Conservation (phyloP, 1,140 invertebrate species). For the Trichonephila clavata region DNA sequence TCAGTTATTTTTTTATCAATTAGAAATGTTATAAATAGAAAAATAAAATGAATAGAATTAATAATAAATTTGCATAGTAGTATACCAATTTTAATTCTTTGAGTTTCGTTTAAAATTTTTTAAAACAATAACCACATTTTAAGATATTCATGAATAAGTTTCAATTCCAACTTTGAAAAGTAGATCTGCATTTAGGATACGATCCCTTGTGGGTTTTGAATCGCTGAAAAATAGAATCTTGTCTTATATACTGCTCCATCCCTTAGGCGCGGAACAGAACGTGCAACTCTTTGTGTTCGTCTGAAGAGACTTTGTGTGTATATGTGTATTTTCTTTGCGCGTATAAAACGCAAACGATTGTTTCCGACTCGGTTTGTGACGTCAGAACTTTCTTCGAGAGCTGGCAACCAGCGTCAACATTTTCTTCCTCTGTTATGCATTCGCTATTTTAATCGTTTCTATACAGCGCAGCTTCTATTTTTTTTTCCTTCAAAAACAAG, state of each 20-base stretch:
- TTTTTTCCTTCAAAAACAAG: neutral
- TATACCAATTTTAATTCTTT: too few species aligned
- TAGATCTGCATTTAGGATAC: neutral
- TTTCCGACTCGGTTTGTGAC: slow-evolving; percentile 24
- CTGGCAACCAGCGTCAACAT: neutral
- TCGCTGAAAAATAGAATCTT: neutral
- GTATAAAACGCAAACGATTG: slow-evolving; percentile 16
- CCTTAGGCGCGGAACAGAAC: slow-evolving; percentile 50
- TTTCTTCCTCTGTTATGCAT: neutral
- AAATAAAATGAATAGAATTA: too few species aligned
- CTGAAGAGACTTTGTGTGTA: neutral
- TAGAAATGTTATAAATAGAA: too few species aligned
- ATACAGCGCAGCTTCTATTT: neutral
- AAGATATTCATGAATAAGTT: too few species aligned
- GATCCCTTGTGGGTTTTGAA: neutral
- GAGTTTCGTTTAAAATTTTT: too few species aligned
- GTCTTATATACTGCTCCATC: slow-evolving; percentile 32
- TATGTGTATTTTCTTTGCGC: slow-evolving; percentile 23
- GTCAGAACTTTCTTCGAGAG: neutral
- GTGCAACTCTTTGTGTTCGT: slow-evolving; percentile 27
- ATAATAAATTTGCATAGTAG: too few species aligned
- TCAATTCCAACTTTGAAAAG: too few species aligned
- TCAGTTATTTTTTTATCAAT: too few species aligned
- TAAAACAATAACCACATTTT: too few species aligned
- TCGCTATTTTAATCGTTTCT: slow-evolving; percentile 6